Conservation (phyloP, 2,888 invertebrate species). For the Arrhopalites spinosus region DNA sequence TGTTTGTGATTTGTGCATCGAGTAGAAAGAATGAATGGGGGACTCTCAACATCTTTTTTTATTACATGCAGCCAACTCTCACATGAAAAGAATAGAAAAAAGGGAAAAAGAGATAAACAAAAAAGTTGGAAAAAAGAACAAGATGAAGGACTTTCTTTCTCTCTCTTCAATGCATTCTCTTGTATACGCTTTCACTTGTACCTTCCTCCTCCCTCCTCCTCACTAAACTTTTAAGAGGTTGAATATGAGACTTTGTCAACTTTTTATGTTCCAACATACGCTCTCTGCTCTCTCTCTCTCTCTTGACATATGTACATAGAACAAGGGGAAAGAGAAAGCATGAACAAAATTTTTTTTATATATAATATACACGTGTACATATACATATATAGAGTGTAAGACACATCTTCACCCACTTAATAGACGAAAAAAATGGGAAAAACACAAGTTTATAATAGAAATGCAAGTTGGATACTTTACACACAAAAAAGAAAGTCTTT, state of each 20-base stretch:
- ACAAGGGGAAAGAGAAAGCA: no score
- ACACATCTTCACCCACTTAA: no score
- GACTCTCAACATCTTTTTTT: not conserved
- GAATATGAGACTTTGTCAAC: constrained; percentile 13
- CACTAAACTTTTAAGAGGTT: constrained; percentile 17
- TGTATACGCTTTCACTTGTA: not conserved
- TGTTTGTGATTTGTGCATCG: not conserved
- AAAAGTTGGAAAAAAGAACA: no score
- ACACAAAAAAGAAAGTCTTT: not conserved
- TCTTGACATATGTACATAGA: not conserved
- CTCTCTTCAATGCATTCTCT: no score
- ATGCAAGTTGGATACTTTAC: not conserved
- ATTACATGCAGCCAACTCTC: not conserved
- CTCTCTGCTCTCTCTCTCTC: not conserved
- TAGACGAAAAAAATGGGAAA: not conserved
- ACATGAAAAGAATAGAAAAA: not conserved
- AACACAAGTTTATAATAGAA: constrained; percentile 3
- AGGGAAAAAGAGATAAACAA: not conserved
- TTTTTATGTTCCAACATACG: not conserved
- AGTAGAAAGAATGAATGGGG: not conserved
- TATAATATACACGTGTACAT: no score
- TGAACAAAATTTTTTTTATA: no score
- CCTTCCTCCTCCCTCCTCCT: not conserved
- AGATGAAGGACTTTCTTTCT: no score
- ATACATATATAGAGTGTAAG: no score